These are phyloP conservation scores for Bombus waltoni DNA, from an alignment of 1,140 invertebrate genomes.

Conservation along the genomic window DNA sequence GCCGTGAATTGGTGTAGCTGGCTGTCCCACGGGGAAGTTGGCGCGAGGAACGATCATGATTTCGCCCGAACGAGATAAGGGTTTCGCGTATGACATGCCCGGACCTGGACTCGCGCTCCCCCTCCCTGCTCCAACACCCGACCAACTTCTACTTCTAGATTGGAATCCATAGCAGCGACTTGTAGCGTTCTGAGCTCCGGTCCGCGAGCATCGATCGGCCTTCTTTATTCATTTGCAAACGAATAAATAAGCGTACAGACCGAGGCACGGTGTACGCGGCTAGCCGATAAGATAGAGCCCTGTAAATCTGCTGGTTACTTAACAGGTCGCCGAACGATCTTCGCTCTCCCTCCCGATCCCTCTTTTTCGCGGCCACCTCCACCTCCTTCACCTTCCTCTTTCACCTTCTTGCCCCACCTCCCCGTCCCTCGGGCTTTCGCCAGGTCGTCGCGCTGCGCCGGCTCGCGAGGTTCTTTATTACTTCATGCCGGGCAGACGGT, in stretches of 20 bases:
- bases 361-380: neutral
- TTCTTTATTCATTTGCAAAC: constrained; percentile 82
- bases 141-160: constrained; percentile 50
- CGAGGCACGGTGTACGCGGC: constrained; percentile 72
- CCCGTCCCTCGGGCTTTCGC: too few relatives aligned
- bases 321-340: constrained; percentile 72
- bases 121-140: neutral
- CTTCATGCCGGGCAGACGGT: constrained; percentile 57
- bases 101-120: constrained; percentile 28
- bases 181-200: constrained; percentile 46
- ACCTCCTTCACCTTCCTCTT: constrained; percentile 4
- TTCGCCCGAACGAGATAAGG: constrained; percentile 77
- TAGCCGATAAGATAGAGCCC: constrained; percentile 79
- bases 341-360: constrained; percentile 6
- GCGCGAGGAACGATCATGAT: constrained; percentile 79
- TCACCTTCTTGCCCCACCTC: neutral
- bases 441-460: neutral
- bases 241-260: constrained; percentile 78
- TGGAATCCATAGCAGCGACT: constrained; percentile 58
- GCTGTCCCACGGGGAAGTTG: constrained; percentile 72
- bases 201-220: constrained; percentile 78
- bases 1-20: constrained; percentile 71
- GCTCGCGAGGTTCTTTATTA: constrained; percentile 62
- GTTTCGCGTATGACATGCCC: constrained; percentile 78
- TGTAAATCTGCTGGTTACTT: constrained; percentile 79